These are phyloP conservation scores for Hylia prasina DNA, from an alignment of 2,113 vertebrate species.

Conservation along the genomic window DNA sequence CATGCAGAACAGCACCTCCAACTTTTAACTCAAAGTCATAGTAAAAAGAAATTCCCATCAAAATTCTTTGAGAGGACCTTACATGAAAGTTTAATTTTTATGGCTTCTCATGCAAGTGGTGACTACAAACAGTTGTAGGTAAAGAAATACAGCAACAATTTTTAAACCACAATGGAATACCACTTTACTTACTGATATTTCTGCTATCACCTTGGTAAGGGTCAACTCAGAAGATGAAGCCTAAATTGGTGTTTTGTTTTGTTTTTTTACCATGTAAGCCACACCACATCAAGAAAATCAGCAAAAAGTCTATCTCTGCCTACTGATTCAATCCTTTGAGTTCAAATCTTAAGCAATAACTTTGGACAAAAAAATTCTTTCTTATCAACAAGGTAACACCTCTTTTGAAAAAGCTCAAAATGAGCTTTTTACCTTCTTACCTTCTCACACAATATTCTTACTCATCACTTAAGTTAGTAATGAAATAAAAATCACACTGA, in stretches of 20 bases:
- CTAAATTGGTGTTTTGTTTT: accelerated
- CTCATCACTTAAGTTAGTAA: background rate
- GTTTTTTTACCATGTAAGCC: background rate
- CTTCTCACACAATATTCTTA: background rate
- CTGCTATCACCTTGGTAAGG: background rate
- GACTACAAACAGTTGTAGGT: background rate
- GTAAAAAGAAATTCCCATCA: background rate
- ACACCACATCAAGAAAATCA: background rate
- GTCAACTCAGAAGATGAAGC: background rate
- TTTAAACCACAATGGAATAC: background rate
- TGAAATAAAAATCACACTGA: background rate
- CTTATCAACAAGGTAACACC: background rate
- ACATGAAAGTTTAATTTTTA: background rate
- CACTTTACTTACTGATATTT: background rate
- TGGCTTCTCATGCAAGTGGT: background rate
- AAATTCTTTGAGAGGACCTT: background rate
- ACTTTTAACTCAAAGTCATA: background rate
- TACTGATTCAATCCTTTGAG: background rate
- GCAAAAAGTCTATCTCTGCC: background rate
- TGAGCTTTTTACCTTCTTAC: no score
- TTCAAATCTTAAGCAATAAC: background rate
- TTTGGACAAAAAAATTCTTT: background rate
- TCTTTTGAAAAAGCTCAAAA: background rate
- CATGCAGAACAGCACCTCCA: background rate
- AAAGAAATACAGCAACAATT: background rate